phyloP scores from a whole-genome alignment of 2,888 invertebrate genomes.

The Clunio marinus region DNA sequence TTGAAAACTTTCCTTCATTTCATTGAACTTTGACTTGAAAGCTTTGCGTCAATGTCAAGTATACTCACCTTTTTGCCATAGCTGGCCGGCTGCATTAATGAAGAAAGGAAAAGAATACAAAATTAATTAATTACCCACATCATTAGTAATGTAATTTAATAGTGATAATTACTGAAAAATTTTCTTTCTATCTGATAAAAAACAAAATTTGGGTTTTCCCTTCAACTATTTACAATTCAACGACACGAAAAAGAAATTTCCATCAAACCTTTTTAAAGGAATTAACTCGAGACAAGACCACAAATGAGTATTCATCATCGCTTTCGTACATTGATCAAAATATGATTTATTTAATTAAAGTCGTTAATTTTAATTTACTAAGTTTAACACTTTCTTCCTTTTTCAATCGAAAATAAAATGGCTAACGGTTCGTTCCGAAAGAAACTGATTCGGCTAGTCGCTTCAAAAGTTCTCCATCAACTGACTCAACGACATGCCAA shows the following conservation, averaged over 20 bases:
- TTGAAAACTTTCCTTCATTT: too few species aligned
- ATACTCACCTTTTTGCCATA: constrained; percentile 68
- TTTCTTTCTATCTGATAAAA: constrained; percentile 2
- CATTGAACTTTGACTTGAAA: not conserved
- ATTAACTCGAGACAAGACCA: constrained; percentile 56
- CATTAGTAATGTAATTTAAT: too few species aligned
- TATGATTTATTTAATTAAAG: not conserved
- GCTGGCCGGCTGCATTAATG: constrained; percentile 66
- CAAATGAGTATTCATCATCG: constrained; percentile 64
- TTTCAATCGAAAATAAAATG: not conserved
- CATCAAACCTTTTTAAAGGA: constrained; percentile 32
- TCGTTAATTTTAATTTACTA: too few species aligned
- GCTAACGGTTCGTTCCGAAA: not conserved
- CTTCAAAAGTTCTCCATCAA: constrained; percentile 36
- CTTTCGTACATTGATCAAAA: constrained; percentile 55
- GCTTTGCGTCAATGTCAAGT: not conserved
- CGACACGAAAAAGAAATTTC: not conserved
- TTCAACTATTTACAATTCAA: not conserved
- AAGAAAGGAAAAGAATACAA: not conserved
- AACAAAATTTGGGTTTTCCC: constrained; percentile 25
- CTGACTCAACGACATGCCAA: constrained; percentile 24
- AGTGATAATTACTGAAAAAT: constrained; percentile 12
- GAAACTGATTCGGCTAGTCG: constrained; percentile 25
- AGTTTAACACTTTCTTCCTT: too few species aligned
- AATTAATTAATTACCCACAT: too few species aligned